Evolutionary conservation across 2,797 vertebrate species (phyloP), one percentile per base, ranked within the genome.

Genomic region (Crocodylus rhombifer): DNA sequence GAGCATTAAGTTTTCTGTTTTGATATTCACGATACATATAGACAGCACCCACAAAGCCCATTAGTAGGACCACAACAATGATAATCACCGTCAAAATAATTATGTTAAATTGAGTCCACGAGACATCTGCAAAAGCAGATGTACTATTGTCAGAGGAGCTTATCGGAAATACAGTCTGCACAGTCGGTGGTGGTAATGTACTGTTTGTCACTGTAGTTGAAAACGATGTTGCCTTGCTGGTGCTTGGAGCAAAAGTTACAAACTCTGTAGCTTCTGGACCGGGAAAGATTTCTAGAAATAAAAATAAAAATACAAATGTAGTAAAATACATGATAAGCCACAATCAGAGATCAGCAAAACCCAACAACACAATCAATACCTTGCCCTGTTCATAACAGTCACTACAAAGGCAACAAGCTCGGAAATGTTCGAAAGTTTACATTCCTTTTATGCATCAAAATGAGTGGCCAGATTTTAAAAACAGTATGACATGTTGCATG

Each of bases 71-170:
- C 92, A 99, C 98, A 67, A 99, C 98, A n/a, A 99, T 98, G 71
- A 99, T 99, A 97, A 99, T 99, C 95, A 99, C 99, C 6, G 99
- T 99, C 95, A 99, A 98, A 93, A 99, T 98, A 93, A 99, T 99
- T 95, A 99, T 98, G 98, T 99, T 99, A 97, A 99, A 99, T 89
- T 99, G 99, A 18, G 99, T 99, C 99, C 99, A 99, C 1, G 99
- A 99, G 55, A 99, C 99, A 3, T 99, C 99, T 1, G 98, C 98
- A 30, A 99, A 97, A 6, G 98, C 97, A 2, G 99, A 98, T 0
- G 99, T 99, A 95, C 98, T 99, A 95, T 99, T 99, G 93, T 98
- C 98, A 1, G 98, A 98, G 65, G 99, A 98, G 92, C 98, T 98
- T 63, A 98, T 94, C 88, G 98, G 98, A 96, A 98, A 96, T 28